Conservation (phyloP, 2,888 invertebrate species). For the Lepidocyrtinus sp. region DNA sequence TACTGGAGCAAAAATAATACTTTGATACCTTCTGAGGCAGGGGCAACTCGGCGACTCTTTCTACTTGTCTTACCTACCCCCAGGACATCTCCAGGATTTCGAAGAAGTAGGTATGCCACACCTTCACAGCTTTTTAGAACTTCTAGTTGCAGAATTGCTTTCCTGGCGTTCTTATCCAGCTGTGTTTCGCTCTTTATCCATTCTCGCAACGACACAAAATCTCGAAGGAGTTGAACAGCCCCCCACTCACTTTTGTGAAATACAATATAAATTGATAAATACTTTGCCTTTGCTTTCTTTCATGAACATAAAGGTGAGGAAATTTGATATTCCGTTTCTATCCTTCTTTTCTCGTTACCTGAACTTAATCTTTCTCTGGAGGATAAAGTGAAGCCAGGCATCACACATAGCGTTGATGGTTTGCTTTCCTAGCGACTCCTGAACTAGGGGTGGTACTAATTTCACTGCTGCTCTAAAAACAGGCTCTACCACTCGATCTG, state of each 20-base stretch:
- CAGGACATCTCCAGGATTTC: constrained; percentile 88
- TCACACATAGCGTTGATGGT: constrained; percentile 87
- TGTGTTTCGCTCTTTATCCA: constrained; percentile 78
- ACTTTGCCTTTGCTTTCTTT: not conserved
- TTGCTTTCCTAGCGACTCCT: constrained; percentile 83
- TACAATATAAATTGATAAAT: not conserved
- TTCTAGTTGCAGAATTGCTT: constrained; percentile 72
- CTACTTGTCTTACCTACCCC: constrained; percentile 76
- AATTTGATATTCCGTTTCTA: constrained; percentile 11
- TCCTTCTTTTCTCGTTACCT: constrained; percentile 72
- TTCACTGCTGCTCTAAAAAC: constrained; percentile 82
- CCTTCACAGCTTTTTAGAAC: constrained; percentile 86
- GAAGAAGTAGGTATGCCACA: constrained; percentile 83
- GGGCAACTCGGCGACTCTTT: constrained; percentile 65
- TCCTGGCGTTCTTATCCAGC: constrained; percentile 71
- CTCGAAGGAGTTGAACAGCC: constrained; percentile 84
- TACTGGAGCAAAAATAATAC: constrained; percentile 17
- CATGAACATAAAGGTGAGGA: constrained; percentile 15
- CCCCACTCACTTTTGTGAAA: constrained; percentile 84
- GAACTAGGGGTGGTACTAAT: constrained; percentile 72
- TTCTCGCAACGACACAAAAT: constrained; percentile 84
- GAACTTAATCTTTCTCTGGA: constrained; percentile 86
- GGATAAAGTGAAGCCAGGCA: constrained; percentile 90
- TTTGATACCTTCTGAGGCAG: constrained; percentile 63
- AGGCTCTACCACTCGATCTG: constrained; percentile 83